These are phyloP conservation scores for Drosophila neotestacea DNA, from an alignment of 2,888 invertebrate species.

Conservation along the genomic window DNA sequence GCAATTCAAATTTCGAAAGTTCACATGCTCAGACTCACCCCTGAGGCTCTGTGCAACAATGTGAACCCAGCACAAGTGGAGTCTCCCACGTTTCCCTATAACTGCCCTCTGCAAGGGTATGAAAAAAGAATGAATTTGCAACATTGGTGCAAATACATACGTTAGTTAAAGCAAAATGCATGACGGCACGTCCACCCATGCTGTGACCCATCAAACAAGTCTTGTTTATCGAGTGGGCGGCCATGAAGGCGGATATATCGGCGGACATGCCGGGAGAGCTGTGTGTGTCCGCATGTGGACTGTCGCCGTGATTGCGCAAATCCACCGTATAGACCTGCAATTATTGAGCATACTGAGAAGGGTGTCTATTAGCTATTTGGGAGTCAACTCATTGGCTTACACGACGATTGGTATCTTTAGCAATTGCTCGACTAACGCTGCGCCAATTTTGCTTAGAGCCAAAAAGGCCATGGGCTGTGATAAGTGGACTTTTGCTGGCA, in stretches of 20 bases:
- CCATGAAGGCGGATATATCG: slow-evolving; percentile 90
- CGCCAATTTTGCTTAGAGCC: slow-evolving; percentile 96
- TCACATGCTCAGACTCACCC: too few relatives aligned
- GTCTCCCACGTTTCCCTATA: too few relatives aligned
- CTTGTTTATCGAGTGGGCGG: slow-evolving; percentile 66
- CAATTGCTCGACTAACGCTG: slow-evolving; percentile 90
- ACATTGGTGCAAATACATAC: slow-evolving; percentile 84
- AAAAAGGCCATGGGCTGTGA: slow-evolving; percentile 95
- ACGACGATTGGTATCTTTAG: slow-evolving; percentile 86
- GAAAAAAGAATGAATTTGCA: background rate
- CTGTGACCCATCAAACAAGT: slow-evolving; percentile 94
- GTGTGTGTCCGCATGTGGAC: slow-evolving; percentile 91
- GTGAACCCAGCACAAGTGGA: too few relatives aligned
- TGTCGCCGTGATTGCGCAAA: slow-evolving; percentile 97
- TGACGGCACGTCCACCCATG: slow-evolving; percentile 97
- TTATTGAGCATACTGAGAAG: background rate
- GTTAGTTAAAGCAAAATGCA: slow-evolving; percentile 92
- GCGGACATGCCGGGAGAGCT: slow-evolving; percentile 90
- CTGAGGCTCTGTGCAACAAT: too few relatives aligned
- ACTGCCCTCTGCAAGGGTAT: too few relatives aligned
- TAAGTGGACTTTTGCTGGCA: slow-evolving; percentile 87
- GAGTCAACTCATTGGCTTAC: slow-evolving; percentile 82
- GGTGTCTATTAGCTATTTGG: too few relatives aligned
- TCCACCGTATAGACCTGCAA: slow-evolving; percentile 88
- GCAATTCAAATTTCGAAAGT: too few relatives aligned